phyloP scores from a whole-genome alignment of 2,797 vertebrate genomes.

The Apogon hyalosoma region DNA sequence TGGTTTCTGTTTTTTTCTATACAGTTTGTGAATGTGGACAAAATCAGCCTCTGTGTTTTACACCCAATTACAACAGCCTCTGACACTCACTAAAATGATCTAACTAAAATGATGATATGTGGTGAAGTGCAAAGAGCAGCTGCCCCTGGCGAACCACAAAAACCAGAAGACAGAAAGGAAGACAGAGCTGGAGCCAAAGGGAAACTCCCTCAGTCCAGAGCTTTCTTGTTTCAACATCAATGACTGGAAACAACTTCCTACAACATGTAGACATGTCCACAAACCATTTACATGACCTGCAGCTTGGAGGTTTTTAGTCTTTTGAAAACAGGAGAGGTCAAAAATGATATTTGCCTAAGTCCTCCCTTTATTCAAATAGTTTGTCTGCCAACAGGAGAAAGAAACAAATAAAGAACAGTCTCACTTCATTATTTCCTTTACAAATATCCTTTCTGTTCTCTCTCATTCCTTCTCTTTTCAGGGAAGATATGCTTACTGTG shows the following conservation, averaged over 20 bases:
- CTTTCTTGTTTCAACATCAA: conserved; percentile 36
- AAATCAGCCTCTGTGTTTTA: conserved; percentile 45
- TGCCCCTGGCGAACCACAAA: conserved; percentile 6
- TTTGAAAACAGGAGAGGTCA: conserved; percentile 11
- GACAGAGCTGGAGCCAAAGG: conserved; percentile 5
- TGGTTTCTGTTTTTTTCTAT: conserved; percentile 25
- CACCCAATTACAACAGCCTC: conserved; percentile 8
- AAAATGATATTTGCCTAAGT: conserved; percentile 37
- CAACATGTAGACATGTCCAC: neutral
- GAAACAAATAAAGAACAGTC: neutral
- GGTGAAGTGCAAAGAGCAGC: conserved; percentile 19
- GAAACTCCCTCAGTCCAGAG: conserved; percentile 8
- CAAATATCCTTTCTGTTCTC: conserved; percentile 5
- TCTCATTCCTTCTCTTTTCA: neutral
- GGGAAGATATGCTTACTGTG: neutral
- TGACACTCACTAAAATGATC: conserved; percentile 25
- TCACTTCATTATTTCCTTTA: conserved; percentile 33
- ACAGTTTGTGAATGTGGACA: conserved; percentile 2
- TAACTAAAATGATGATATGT: conserved; percentile 22
- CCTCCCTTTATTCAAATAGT: conserved; percentile 48
- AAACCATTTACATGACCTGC: conserved; percentile 13
- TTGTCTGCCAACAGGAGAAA: conserved; percentile 2
- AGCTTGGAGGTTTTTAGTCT: conserved; percentile 27
- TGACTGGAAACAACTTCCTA: conserved; percentile 31
- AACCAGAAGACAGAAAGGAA: neutral